Conservation (phyloP, 35 echinoderm and acorn worm genomes). For the Ptychodera flava region DNA sequence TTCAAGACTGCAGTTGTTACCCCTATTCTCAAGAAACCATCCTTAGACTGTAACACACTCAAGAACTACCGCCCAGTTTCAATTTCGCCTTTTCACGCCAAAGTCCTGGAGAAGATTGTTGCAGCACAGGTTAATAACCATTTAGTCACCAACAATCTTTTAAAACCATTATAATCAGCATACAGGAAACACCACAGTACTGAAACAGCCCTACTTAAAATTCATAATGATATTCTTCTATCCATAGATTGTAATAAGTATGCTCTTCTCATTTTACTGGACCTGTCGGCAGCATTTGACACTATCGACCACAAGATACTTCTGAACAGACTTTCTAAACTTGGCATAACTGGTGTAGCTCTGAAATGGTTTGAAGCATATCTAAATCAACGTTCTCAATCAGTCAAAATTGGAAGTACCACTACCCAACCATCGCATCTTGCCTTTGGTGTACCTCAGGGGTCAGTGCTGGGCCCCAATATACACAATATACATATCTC, state of each 20-base stretch:
- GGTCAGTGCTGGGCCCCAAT: constrained; percentile 34
- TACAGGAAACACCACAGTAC: constrained; percentile 18
- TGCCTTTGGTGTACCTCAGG: too few species aligned
- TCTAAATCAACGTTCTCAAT: constrained; percentile 27
- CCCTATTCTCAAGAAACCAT: neutral
- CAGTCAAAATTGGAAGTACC: neutral
- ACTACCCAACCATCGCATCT: constrained; percentile 16
- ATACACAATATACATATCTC: constrained; percentile 52
- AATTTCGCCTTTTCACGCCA: constrained; percentile 23
- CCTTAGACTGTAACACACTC: neutral
- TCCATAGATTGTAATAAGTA: constrained; percentile 20
- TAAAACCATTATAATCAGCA: constrained; percentile 24
- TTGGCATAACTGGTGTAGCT: too few species aligned
- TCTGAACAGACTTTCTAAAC: constrained; percentile 6
- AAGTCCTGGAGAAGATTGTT: constrained; percentile 25
- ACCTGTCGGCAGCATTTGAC: constrained; percentile 32
- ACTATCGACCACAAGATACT: constrained; percentile 34
- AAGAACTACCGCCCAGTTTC: constrained; percentile 38
- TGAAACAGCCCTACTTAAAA: constrained; percentile 31
- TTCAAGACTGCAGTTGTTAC: constrained; percentile 3
- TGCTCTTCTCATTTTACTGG: constrained; percentile 19
- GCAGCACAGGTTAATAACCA: constrained; percentile 11
- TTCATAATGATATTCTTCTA: constrained; percentile 14
- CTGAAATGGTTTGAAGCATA: constrained; percentile 50
- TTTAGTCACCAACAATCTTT: constrained; percentile 31